Base-by-base conservation (phyloP, 2,888 invertebrate genomes). In the Agonopterix arenella region DNA sequence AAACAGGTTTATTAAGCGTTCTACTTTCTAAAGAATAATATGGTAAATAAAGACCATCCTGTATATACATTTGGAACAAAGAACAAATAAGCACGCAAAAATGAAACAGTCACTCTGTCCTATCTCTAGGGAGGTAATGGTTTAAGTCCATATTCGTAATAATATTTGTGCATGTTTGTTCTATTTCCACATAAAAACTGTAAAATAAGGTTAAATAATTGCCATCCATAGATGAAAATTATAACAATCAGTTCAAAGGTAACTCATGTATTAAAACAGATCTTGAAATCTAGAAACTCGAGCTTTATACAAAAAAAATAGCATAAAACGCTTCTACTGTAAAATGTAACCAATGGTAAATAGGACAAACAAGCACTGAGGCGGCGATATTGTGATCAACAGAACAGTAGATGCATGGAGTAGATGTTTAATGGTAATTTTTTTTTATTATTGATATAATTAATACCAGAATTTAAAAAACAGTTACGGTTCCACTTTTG, bases 41-140 rank as follows among this genome's bases (percentile, higher is more conserved):
- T 11, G 41, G 41, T 41, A 11, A 41, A 41, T 41, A 41, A n/a
- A 41, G 10, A 41, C 41, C 41, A 41, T 4, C 45, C 45, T 47
- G 46, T 47, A 47, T 47, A 47, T 47, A 16, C 46, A 47, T 47
- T 36, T 47, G 40, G 46, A 9, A 47, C 46, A 47, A 36, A 47
- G 47, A 47, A 47, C 47, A 47, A 47, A 47, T 40, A 47, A 47
- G 47, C 47, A 38, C 47, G 47, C 47, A 47, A 47, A 47, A 47
- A 47, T 47, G 40, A 40, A 47, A 18, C 47, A 40, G 41, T 47
- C 46, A 46, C 41, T 47, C 11, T 47, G 47, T 47, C 47, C 47
- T 47, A 47, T 47, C 47, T 47, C 40, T 47, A 47, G 36, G 11
- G 47, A 47, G 47, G 47, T 18, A 38, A 47, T 47, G 47, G 28